Evolutionary conservation across 2,797 vertebrate genomes (phyloP), one percentile per base, ranked within the genome.

Genomic region (Oreonectes daqikongensis): DNA sequence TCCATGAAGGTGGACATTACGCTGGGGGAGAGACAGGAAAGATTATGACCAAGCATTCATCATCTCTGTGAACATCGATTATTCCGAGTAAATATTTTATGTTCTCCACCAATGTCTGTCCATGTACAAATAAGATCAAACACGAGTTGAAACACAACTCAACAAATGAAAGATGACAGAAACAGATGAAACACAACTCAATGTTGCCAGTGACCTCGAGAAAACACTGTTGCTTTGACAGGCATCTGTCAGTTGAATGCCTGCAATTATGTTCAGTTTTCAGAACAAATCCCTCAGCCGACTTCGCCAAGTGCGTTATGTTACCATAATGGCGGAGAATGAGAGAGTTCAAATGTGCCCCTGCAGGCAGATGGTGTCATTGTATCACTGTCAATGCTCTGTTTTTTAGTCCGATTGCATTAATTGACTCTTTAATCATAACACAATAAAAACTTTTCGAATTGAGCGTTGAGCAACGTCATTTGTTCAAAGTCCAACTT

Each of bases 351-450:
- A 81, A 84, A 71, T 75, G 74, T 46, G 66, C 61, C 60, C 67
- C 53, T 80, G 57, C 72, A 84, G 89, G 80, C 90, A 92, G 90
- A 91, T 91, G 90, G 89, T 86, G 75, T 89, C 85, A 83, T 87
- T 86, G 83, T 84, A 82, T 85, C 85, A 85, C 82, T 84, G 79
- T 88, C 82, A 84, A 84, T 86, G 76, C 79, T 88, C 84, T 75
- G 81, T 75, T 60, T 86, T 80, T 82, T 72, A 53, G 82, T 86
- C 68, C 67, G 82, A 84, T 69, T 74, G 86, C 55, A 84, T 84
- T 80, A 84, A 79, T 81, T 81, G 75, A 74, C 77, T 83, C 76
- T 72, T 85, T 80, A 81, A 72, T 85, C 85, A 87, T 69, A 70
- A 57, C 70, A 68, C 28, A 68, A 40, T 32, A 8, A 18, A 28